Evolutionary conservation across 35 echinoderm and acorn worm species (phyloP).

Genomic region (Anneissia japonica): DNA sequence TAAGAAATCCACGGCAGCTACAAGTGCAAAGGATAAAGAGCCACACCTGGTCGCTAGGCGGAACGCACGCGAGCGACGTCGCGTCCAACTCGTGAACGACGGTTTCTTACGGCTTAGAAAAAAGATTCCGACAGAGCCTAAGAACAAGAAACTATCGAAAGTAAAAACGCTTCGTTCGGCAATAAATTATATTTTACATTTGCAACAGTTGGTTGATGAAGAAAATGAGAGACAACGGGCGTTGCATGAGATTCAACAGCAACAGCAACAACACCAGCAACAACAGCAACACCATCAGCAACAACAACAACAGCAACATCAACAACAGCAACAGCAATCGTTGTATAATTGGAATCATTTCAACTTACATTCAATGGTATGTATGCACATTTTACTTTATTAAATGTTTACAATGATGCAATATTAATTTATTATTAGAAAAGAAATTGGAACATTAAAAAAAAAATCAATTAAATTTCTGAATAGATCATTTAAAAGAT

Average conservation of each 20-base stretch:
- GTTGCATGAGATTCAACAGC: not conserved
- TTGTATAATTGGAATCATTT: not conserved
- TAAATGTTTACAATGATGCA: no score
- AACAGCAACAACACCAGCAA: not conserved
- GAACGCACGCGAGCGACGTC: constrained; percentile 84
- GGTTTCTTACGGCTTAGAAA: constrained; percentile 78
- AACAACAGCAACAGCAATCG: not conserved
- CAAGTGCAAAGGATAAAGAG: constrained; percentile 82
- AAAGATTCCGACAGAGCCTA: constrained; percentile 90
- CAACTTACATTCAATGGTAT: not conserved
- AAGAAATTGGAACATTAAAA: no score
- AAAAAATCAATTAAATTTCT: no score
- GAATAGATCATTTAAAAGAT: no score
- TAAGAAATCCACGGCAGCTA: not conserved
- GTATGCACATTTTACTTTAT: not conserved
- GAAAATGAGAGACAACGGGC: constrained; percentile 51
- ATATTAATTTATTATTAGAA: no score
- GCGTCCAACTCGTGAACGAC: constrained; percentile 92
- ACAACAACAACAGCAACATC: not conserved
- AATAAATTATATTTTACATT: constrained; percentile 96
- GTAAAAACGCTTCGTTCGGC: constrained; percentile 93
- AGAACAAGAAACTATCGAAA: constrained; percentile 97
- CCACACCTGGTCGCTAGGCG: constrained; percentile 81
- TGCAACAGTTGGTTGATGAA: constrained; percentile 80
- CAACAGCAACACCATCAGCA: not conserved